Evolutionary conservation across 2,113 vertebrate species (phyloP).

Genomic region (Embiotoca jacksoni): DNA sequence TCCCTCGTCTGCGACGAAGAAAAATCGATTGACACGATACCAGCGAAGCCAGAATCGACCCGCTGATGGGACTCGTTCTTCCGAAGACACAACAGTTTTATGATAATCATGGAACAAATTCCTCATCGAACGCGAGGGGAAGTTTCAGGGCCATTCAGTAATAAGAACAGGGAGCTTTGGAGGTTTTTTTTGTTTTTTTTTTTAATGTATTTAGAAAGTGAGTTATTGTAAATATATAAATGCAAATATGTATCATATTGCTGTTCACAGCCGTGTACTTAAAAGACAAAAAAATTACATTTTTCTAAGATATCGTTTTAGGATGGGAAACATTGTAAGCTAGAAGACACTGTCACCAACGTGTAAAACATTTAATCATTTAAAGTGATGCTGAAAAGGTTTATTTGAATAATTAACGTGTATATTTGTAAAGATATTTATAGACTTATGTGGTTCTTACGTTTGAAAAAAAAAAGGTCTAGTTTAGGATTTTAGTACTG

Average conservation of each 20-base stretch:
- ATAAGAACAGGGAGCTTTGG: slow-evolving; percentile 38
- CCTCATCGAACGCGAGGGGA: slow-evolving; percentile 20
- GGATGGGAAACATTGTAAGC: slow-evolving; percentile 83
- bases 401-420: slow-evolving; percentile 91
- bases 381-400: slow-evolving; percentile 87
- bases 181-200: slow-evolving; percentile 63
- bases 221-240: slow-evolving; percentile 92
- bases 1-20: neutral
- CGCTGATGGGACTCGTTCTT: slow-evolving; percentile 51
- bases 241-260: slow-evolving; percentile 88
- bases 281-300: slow-evolving; percentile 76
- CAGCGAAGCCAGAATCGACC: slow-evolving; percentile 52
- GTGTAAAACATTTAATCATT: slow-evolving; percentile 85
- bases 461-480: slow-evolving; percentile 80
- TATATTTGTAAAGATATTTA: slow-evolving; percentile 99
- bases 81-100: slow-evolving; percentile 19
- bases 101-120: slow-evolving; percentile 55
- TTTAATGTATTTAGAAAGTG: slow-evolving; percentile 87
- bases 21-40: slow-evolving; percentile 6
- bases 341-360: slow-evolving; percentile 88
- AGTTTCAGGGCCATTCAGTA: slow-evolving; percentile 64
- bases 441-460: slow-evolving; percentile 89
- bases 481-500: slow-evolving; percentile 87
- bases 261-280: slow-evolving; percentile 83
- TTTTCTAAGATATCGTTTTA: slow-evolving; percentile 78